A percentile compares a stretch with the other conserved stretches of the same genome.
phyloP scores from a whole-genome alignment of 2,888 invertebrate genomes.

The Drosophila parthenogenetica region DNA sequence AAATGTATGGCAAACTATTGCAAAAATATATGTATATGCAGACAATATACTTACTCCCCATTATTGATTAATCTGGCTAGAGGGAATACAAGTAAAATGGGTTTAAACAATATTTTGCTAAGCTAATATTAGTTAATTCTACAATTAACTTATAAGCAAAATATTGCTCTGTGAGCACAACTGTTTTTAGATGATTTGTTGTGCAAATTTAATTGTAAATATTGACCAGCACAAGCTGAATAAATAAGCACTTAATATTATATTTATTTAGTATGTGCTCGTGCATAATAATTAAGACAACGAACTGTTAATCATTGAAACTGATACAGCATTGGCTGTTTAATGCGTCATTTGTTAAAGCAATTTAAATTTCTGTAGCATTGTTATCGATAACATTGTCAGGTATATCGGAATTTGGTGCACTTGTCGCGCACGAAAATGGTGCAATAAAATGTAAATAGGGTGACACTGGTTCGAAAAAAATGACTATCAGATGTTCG shows the following conservation, averaged over 20 bases:
- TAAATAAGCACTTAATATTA: slow-evolving; percentile 26
- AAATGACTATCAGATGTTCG: slow-evolving; percentile 51
- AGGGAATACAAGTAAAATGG: background rate
- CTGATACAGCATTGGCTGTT: background rate
- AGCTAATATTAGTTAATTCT: background rate
- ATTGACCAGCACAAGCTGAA: background rate
- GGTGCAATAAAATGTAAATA: background rate
- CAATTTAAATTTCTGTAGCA: background rate
- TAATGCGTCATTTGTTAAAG: background rate
- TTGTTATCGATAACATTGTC: background rate
- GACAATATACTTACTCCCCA: slow-evolving; percentile 9
- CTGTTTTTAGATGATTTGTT: slow-evolving; percentile 28
- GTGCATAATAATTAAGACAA: slow-evolving; percentile 2
- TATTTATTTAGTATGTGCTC: slow-evolving; percentile 22
- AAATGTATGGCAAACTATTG: slow-evolving; percentile 18
- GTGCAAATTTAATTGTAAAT: slow-evolving; percentile 26
- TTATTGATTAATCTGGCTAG: slow-evolving; percentile 14
- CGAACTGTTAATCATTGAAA: background rate
- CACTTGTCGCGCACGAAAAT: background rate
- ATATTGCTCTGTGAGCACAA: slow-evolving; percentile 19
- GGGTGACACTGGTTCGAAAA: slow-evolving; percentile 27
- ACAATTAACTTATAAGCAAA: background rate
- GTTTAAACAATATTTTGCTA: background rate
- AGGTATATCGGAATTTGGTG: background rate
- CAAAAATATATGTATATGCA: slow-evolving; percentile 44